Conservation (phyloP, 2,797 vertebrate species). For the Mormyrops boulengeri region DNA sequence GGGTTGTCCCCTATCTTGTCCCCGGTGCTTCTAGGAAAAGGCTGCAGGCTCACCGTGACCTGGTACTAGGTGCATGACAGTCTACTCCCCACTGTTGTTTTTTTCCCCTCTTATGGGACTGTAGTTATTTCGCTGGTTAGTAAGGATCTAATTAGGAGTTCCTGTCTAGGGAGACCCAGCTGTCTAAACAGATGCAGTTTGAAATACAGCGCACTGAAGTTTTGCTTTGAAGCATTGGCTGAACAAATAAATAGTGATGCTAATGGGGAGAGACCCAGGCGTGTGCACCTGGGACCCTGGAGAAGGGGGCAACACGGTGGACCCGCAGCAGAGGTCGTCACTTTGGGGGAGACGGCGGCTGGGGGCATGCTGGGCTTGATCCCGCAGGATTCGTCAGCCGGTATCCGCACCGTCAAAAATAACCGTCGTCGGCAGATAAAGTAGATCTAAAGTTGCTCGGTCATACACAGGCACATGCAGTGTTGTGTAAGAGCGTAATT, state of each 20-base stretch:
- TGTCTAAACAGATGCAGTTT: conserved; percentile 8
- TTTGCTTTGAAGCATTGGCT: neutral
- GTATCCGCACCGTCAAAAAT: neutral
- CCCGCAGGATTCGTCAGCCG: neutral
- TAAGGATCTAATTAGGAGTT: neutral
- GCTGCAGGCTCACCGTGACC: neutral
- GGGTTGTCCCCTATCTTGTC: neutral
- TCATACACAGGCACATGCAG: neutral
- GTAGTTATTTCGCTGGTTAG: neutral
- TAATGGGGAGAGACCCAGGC: neutral
- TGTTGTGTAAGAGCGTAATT: neutral
- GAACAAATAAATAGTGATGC: neutral
- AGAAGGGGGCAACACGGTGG: too few relatives aligned
- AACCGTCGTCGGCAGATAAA: neutral
- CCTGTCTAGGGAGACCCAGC: neutral
- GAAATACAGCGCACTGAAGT: neutral
- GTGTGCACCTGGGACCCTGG: neutral
- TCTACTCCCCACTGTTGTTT: neutral
- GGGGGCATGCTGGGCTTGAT: neutral
- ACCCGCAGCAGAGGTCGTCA: neutral
- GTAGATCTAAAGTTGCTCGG: neutral
- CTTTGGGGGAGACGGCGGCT: neutral
- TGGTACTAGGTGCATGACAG: neutral
- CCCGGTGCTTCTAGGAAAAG: neutral
- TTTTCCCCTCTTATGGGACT: neutral